Percentiles rank a stretch among this genome's conserved stretches.
Conservation (phyloP, 2,113 vertebrate genomes). For the Paradisaea rubra region DNA sequence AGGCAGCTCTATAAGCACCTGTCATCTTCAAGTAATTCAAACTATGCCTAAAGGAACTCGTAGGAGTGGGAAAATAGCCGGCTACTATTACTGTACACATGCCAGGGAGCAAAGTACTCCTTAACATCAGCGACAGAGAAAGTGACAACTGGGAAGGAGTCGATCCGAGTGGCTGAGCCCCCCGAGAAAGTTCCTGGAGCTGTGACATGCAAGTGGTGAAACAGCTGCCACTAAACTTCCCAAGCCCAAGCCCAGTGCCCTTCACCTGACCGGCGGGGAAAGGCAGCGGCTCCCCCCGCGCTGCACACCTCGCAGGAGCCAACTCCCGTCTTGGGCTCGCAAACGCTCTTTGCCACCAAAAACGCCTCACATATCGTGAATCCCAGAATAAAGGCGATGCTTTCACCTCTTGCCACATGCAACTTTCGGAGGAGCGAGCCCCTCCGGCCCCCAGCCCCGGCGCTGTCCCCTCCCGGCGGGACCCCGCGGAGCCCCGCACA, state of each 20-base stretch:
- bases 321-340: neutral
- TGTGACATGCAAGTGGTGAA: neutral
- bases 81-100: neutral
- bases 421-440: neutral
- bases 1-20: neutral
- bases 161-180: neutral
- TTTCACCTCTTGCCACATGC: neutral
- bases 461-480: neutral
- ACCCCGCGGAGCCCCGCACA: neutral
- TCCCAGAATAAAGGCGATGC: neutral
- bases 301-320: neutral
- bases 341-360: neutral
- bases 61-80: neutral
- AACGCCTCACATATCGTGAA: fast-evolving
- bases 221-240: neutral
- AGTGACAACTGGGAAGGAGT: slow-evolving; percentile 59
- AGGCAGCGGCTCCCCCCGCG: neutral
- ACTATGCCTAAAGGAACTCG: slow-evolving; percentile 27
- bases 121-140: neutral
- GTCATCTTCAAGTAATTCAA: slow-evolving; percentile 9
- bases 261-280: neutral
- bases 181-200: slow-evolving; percentile 42
- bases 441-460: too few species aligned
- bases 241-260: neutral
- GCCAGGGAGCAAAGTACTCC: slow-evolving; percentile 18